Evolutionary conservation across 2,113 vertebrate species (phyloP), one percentile per base, ranked within the genome.

Genomic region (Thalassoma bifasciatum): DNA sequence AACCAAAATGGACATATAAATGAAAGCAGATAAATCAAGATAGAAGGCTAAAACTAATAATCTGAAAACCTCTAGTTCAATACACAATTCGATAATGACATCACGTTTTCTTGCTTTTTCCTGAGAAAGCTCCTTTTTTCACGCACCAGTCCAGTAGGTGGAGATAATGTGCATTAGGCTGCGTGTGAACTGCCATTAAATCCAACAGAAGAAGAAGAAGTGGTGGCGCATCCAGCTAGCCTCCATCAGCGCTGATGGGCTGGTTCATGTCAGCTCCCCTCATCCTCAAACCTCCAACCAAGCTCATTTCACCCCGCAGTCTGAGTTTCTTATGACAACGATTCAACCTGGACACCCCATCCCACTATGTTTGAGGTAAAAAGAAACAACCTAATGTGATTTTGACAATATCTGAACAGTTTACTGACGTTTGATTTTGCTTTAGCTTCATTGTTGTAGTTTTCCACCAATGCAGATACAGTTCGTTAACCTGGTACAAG

Each of bases 291-390:
- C 62, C 12, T 3, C 1, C 62, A 66, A 26, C 19, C 62, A 42
- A 26, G 24, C 66, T 22, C 4, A 17, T 9, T 11, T 24, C 19
- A 6, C 17, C 22, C 17, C 10, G 4, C 40, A 8, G 12, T 30
- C 54, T 17, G 54, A 8, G 72, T 56, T 67, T 75, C 72, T 26
- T 38, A 84, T 86, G 79, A 77, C 84, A 52, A 51, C 77, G 77
- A 23, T 54, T 81, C 61, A 17, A 74, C 17, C 44, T 59, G 61
- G 52, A 57, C 47, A 23, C 14, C 10, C 9, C 60, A 57, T 58
- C 69, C 44, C 81, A 77, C n/a, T 49, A 87, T 88, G 83, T 83
- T 81, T 64, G 83, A 91, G 89, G 89, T 89, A 87, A 82, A 53
- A 53, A 6, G 38, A 34, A 3, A 9, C n/a, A 9, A 26, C 37